A percentile compares a stretch with the other conserved stretches of the same genome.
phyloP scores from a whole-genome alignment of 2,888 invertebrate species.

The Poecilobothrus nobilitatus region DNA sequence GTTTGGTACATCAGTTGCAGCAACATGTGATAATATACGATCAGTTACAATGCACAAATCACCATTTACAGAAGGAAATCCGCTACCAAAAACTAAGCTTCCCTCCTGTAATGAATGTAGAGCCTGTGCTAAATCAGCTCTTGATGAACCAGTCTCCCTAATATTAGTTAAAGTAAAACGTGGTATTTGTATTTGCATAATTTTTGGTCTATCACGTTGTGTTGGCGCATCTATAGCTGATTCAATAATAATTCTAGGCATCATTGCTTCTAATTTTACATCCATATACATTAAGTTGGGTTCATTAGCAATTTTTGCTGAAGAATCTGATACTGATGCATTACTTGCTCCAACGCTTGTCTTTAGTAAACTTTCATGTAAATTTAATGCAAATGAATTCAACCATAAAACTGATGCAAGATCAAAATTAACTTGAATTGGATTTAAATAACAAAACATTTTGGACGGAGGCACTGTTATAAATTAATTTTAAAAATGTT shows the following conservation, averaged over 20 bases:
- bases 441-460: constrained; percentile 84
- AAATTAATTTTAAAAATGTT: background rate
- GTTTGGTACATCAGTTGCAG: constrained; percentile 42
- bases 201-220: constrained; percentile 79
- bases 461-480: constrained; percentile 82
- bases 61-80: constrained; percentile 61
- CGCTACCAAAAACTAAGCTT: constrained; percentile 63
- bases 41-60: constrained; percentile 74
- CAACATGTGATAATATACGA: constrained; percentile 69
- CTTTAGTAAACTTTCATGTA: constrained; percentile 63
- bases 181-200: constrained; percentile 57
- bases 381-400: constrained; percentile 83
- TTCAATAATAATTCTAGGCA: constrained; percentile 68
- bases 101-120: constrained; percentile 69
- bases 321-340: constrained; percentile 20
- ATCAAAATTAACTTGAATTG: constrained; percentile 80
- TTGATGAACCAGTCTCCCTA: constrained; percentile 50
- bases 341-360: constrained; percentile 41
- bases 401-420: constrained; percentile 85
- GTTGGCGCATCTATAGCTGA: constrained; percentile 65
- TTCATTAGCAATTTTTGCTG: constrained; percentile 27
- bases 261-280: constrained; percentile 82
- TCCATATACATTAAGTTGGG: constrained; percentile 59
- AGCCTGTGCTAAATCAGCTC: constrained; percentile 71
- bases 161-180: constrained; percentile 58